Base-by-base conservation (phyloP, 2,113 vertebrate species). In the Cisticola juncidis region DNA sequence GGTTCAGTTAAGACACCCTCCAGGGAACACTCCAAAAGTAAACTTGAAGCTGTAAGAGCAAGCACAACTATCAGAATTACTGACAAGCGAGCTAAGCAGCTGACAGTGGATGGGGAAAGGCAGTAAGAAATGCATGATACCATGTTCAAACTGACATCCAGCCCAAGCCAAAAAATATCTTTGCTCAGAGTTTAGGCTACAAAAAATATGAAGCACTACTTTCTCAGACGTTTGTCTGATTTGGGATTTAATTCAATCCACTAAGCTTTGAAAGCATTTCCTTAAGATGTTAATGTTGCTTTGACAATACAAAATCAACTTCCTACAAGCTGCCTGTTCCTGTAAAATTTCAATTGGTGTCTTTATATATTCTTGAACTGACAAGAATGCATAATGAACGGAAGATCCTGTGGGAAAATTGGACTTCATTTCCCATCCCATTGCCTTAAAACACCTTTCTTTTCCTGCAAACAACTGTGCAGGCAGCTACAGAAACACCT, bases 341-440 rank as follows among this genome's bases (percentile, higher is more conserved):
- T 84, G 69, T 19, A 17, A 62, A 47, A 35, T 50, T 78, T 86
- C 14, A 68, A n/a, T 58, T 40, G 4, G 1, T 71, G 19, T 48
- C 14, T 86, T 50, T 57, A 25, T 42, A 38, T 25, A 17, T 33
- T 15, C 3, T 6, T 38, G 62, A 81, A 51, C 3, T 62, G 54
- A n/a, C 0, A 16, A 77, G 31, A 89, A 78, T 74, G 24, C 8
- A 58, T n/a, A 61, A 77, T 31, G 51, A 57, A 72, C 48, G 7
- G 21, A 36, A 94, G 71, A 81, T 62, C 51, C 69, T 78, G n/a
- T 50, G 33, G 35, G 62, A 83, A 92, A 91, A 51, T 5, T 19
- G 0, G 5, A 9, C 6, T 35, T 1, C 0, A 25, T 68, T 87
- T 92, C 38, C 62, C 24, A 38, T 62, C 1, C 1, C 9, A 9